A percentile compares a stretch with the other conserved stretches of the same genome.
Evolutionary conservation across 2,888 invertebrate species (phyloP).

Genomic region (Lycocerus yunnanus): DNA sequence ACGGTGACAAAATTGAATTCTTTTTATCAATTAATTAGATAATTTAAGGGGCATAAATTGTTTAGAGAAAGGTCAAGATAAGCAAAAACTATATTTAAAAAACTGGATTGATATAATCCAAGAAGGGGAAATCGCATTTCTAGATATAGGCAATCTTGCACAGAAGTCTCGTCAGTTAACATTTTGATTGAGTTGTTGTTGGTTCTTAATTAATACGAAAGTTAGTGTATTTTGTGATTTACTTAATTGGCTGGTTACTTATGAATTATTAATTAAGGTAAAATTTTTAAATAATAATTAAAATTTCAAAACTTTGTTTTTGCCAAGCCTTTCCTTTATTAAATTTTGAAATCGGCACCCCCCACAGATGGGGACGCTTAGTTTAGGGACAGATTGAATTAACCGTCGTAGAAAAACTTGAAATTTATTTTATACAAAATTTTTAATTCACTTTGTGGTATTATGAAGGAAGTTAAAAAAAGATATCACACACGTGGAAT

Average conservation of each 20-base stretch:
- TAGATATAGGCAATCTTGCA: constrained; percentile 29
- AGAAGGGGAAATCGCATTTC: constrained; percentile 29
- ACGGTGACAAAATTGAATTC: neutral
- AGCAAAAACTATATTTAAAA: constrained; percentile 8
- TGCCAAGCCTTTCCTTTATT: neutral
- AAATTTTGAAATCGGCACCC: neutral
- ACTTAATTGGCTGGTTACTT: neutral
- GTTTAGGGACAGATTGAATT: neutral
- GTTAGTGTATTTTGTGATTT: constrained; percentile 21
- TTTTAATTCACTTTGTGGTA: neutral
- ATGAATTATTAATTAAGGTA: constrained; percentile 14
- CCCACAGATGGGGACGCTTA: neutral
- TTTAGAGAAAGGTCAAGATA: constrained; percentile 18
- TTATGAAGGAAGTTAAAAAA: neutral
- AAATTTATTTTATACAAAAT: neutral
- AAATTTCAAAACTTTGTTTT: neutral
- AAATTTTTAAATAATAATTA: neutral
- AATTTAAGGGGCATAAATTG: constrained; percentile 19
- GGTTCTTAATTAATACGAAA: constrained; percentile 6
- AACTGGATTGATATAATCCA: constrained; percentile 14
- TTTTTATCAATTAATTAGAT: constrained; percentile 7
- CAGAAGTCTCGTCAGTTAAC: constrained; percentile 25
- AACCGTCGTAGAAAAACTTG: neutral
- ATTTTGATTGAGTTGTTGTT: constrained; percentile 22
- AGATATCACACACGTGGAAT: neutral